Evolutionary conservation across 2,797 vertebrate genomes (phyloP).

Genomic region (Galagoides demidoff): DNA sequence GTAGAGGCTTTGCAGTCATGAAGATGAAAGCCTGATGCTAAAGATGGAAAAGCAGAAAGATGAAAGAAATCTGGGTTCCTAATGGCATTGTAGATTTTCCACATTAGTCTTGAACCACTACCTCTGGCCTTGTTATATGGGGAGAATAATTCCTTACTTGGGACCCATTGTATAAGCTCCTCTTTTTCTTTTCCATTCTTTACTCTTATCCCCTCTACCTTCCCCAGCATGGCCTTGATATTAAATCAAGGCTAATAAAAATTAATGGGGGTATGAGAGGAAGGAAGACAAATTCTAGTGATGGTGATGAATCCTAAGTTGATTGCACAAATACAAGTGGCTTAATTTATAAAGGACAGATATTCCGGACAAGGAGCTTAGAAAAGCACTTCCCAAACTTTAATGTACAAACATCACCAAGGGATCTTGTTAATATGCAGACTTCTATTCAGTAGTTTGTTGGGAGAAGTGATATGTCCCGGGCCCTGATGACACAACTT

Average conservation of each 20-base stretch:
- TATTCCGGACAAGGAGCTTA: background rate
- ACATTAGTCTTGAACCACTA: background rate
- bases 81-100: background rate
- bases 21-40: background rate
- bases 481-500: background rate
- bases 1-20: background rate
- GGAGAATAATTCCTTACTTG: background rate
- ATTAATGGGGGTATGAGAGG: background rate
- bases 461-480: background rate
- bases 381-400: background rate
- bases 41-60: background rate
- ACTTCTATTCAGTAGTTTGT: background rate
- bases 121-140: background rate
- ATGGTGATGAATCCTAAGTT: background rate
- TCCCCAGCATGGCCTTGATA: background rate
- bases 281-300: background rate
- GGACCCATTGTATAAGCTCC: background rate
- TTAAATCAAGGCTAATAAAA: background rate
- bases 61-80: background rate
- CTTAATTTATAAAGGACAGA: background rate
- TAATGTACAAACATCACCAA: background rate
- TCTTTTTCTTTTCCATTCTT: background rate
- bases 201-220: background rate
- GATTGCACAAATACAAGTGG: background rate
- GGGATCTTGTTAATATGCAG: background rate